Conservation (phyloP, 1,140 invertebrate genomes). For the Panonychus citri region DNA sequence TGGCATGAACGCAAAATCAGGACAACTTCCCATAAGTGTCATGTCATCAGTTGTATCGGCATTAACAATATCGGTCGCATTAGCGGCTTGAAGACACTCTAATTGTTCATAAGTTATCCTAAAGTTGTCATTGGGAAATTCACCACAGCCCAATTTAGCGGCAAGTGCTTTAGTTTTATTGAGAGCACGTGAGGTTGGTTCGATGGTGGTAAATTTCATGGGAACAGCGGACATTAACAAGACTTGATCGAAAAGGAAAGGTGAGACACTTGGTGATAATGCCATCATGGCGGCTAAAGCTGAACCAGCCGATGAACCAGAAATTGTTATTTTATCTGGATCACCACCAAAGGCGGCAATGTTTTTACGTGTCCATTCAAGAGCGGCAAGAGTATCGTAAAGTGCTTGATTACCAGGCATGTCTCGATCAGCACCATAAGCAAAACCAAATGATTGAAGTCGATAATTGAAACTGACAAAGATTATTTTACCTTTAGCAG, state of each 20-base stretch:
- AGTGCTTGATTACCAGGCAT: constrained; percentile 19
- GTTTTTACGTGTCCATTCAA: constrained; percentile 22
- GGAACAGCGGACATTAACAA: neutral
- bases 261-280: neutral
- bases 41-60: too few relatives aligned
- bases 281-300: neutral
- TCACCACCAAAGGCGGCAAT: constrained; percentile 22
- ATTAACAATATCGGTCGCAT: too few relatives aligned
- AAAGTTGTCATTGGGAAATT: neutral
- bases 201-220: neutral
- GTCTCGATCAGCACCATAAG: constrained; percentile 17
- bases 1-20: too few relatives aligned
- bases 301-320: constrained; percentile 26
- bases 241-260: neutral
- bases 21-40: too few relatives aligned
- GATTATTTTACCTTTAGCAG: constrained; percentile 21
- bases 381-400: constrained; percentile 24
- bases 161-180: neutral
- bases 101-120: too few relatives aligned
- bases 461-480: constrained; percentile 27
- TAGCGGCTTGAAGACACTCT: too few relatives aligned
- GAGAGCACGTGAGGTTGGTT: neutral
- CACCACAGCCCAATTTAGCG: neutral
- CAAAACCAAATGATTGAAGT: constrained; percentile 12
- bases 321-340: constrained; percentile 24